These are phyloP conservation scores for Uloborus plumipes DNA, from an alignment of 2,888 invertebrate genomes.

Conservation along the genomic window DNA sequence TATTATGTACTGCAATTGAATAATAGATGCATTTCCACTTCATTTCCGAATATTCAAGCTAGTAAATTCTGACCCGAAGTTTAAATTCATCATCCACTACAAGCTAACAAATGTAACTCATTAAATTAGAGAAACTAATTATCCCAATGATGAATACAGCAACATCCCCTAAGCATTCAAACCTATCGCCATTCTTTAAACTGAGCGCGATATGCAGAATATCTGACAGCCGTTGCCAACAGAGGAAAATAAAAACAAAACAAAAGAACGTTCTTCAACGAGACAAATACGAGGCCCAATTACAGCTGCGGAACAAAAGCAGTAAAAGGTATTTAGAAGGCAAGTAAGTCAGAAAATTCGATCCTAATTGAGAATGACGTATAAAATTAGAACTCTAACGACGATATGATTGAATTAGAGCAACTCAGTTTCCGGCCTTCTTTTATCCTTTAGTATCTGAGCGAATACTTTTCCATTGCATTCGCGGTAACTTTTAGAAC, in stretches of 20 bases:
- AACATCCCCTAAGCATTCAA: too few species aligned
- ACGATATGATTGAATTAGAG: constrained; percentile 62
- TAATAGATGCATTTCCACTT: too few species aligned
- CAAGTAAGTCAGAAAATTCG: constrained; percentile 46
- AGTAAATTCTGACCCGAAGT: too few species aligned
- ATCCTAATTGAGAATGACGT: constrained; percentile 61
- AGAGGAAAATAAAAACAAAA: constrained; percentile 1
- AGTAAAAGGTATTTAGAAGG: constrained; percentile 40
- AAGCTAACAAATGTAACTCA: too few species aligned
- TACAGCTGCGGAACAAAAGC: constrained; percentile 40
- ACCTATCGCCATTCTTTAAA: too few species aligned
- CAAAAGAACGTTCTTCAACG: not conserved
- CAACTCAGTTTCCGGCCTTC: constrained; percentile 23
- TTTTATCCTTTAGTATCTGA: constrained; percentile 14
- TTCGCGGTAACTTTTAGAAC: constrained; percentile 15
- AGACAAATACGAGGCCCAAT: constrained; percentile 31
- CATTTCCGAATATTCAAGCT: too few species aligned
- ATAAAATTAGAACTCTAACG: constrained; percentile 60
- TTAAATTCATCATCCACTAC: too few species aligned
- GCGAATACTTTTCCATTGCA: constrained; percentile 10
- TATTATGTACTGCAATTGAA: too few species aligned
- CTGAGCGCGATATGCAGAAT: too few species aligned
- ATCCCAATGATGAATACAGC: too few species aligned
- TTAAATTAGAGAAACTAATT: too few species aligned
- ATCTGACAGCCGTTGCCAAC: not conserved